Evolutionary conservation across 2,113 vertebrate genomes (phyloP).

Genomic region (Mystacornis crossleyi): DNA sequence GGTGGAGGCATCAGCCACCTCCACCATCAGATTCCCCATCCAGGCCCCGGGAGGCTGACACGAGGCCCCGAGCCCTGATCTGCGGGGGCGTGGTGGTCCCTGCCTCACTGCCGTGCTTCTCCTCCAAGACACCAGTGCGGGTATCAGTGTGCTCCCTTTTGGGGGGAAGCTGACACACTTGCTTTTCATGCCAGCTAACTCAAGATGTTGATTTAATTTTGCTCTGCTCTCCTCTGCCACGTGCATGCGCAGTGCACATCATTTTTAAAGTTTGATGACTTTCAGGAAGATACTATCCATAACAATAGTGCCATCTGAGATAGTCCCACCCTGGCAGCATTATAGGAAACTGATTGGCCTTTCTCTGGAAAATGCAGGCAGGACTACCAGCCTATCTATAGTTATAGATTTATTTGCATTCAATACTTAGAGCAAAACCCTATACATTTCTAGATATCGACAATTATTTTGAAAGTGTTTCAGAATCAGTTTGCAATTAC

Average conservation of each 20-base stretch:
- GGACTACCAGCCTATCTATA: background rate
- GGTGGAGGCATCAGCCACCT: background rate
- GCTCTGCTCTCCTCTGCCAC: background rate
- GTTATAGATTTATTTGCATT: background rate
- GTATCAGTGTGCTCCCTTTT: fast-evolving
- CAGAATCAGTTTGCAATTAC: background rate
- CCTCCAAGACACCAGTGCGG: background rate
- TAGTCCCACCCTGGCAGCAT: background rate
- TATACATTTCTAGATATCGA: background rate
- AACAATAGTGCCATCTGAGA: background rate
- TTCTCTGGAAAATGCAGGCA: background rate
- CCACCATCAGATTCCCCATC: background rate
- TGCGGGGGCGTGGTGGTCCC: fast-evolving
- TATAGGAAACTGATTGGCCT: background rate
- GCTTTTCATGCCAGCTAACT: background rate
- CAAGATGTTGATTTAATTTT: background rate
- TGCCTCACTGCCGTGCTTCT: background rate
- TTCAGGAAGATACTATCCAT: background rate
- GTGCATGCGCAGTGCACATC: background rate
- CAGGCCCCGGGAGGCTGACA: background rate
- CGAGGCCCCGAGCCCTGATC: fast-evolving
- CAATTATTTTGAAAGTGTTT: background rate
- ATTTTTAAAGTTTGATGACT: background rate
- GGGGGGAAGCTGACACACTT: fast-evolving
- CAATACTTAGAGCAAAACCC: background rate